Evolutionary conservation across 2,888 invertebrate species (phyloP), one percentile per base, ranked within the genome.

Genomic region (Oxycera nigricornis): DNA sequence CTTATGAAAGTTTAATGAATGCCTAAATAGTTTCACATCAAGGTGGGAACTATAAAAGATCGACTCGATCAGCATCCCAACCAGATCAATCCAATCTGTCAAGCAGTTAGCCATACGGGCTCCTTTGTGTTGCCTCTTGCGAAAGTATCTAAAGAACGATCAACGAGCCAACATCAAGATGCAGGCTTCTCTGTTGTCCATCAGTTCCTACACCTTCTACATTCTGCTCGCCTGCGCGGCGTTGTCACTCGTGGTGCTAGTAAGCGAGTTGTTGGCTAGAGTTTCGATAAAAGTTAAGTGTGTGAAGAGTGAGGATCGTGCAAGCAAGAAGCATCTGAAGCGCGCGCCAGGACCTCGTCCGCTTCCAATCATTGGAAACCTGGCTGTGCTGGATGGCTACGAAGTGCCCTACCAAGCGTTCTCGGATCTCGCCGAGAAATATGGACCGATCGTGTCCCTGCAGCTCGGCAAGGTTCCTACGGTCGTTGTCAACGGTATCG

Each of bases 371-470:
- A 83, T 90, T 39, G 90, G 90, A 20, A 88, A 88, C 72, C 84
- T 90, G 11, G 87, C 88, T 77, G 83, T 88, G 9, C 80, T 90
- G 78, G 87, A 86, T 2, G 87, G 88, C 14, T 88, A 89, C 81
- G 87, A 88, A 76, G 87, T 89, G 1, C 90, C 90, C 0, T 90
- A 89, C 80, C 87, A 89, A 79, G 89, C 88, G 0, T 90, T 90
- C 80, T 84, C 84, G 26, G 85, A 84, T 22, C 82, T 90, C 39
- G 86, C 86, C 35, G 83, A 83, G 77, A 84, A 84, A 68, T 89
- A 87, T 81, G 89, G 89, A n/a, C 83, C 86, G 70, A 84, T 90
- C 7, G 83, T 89, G 76, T 87, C 86, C 75, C 79, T 90, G n/a
- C 84, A 87, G 74, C 81, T 90, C 78, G 90, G 90, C 9, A 85